phyloP scores from a whole-genome alignment of 2,888 invertebrate species.

The Halictus ligatus region DNA sequence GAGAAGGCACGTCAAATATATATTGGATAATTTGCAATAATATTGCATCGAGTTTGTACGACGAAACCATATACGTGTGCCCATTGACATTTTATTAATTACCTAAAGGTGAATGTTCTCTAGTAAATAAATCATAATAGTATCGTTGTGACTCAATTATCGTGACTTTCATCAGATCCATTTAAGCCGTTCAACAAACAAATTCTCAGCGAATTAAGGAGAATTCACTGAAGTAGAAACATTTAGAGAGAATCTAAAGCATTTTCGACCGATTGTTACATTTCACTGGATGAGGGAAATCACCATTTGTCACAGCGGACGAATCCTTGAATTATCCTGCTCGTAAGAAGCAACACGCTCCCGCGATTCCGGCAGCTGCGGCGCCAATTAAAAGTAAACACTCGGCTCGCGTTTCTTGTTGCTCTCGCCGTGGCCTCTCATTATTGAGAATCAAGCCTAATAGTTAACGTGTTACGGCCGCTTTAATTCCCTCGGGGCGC shows the following conservation, averaged over 20 bases:
- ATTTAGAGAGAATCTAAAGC: not conserved
- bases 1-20: too few species aligned
- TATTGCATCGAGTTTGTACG: not conserved
- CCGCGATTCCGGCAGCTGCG: slow-evolving; percentile 48
- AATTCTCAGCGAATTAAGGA: not conserved
- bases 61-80: too few species aligned
- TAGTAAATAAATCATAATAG: too few species aligned
- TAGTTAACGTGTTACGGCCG: slow-evolving; percentile 29
- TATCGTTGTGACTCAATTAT: too few species aligned
- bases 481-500: slow-evolving; percentile 21
- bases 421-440: slow-evolving; percentile 48
- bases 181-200: too few species aligned
- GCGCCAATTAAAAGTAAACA: slow-evolving; percentile 69
- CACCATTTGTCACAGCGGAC: slow-evolving; percentile 45
- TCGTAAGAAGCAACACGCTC: slow-evolving; percentile 45
- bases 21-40: too few species aligned
- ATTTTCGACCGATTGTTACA: not conserved
- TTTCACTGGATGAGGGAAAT: slow-evolving; percentile 18
- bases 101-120: too few species aligned
- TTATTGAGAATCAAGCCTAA: slow-evolving; percentile 44
- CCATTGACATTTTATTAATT: too few species aligned
- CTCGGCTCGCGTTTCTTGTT: slow-evolving; percentile 55
- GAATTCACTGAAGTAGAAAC: too few species aligned
- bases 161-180: too few species aligned
- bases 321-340: slow-evolving; percentile 56